Conservation (phyloP, 2,888 invertebrate genomes). For the Coronaproctus castanopsis region DNA sequence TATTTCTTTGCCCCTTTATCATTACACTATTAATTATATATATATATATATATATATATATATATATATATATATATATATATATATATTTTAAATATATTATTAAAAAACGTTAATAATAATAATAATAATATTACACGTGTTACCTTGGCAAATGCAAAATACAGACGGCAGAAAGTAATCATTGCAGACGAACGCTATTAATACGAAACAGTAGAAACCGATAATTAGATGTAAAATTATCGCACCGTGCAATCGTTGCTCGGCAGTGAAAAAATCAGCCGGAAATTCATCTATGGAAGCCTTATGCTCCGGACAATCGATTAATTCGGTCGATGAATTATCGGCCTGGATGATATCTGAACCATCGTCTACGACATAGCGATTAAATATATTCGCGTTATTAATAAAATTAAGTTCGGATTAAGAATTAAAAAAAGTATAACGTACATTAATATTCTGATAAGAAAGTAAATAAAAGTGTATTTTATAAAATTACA, state of each 20-base stretch:
- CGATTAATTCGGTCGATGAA: too few species aligned
- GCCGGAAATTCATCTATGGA: slow-evolving; percentile 20
- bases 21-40: background rate
- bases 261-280: slow-evolving; percentile 36
- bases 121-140: too few species aligned
- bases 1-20: too few species aligned
- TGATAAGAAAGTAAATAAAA: too few species aligned
- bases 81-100: background rate
- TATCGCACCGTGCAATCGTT: slow-evolving; percentile 56
- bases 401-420: too few species aligned
- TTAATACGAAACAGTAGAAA: slow-evolving; percentile 61
- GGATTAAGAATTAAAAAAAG: too few species aligned
- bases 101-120: background rate
- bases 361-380: too few species aligned
- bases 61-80: background rate
- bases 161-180: slow-evolving; percentile 81
- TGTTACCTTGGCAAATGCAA: slow-evolving; percentile 56
- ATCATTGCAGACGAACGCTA: slow-evolving; percentile 77
- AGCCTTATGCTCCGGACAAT: background rate
- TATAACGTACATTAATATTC: too few species aligned
- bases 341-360: too few species aligned
- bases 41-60: background rate
- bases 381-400: too few species aligned
- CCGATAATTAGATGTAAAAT: slow-evolving; percentile 52
- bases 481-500: too few species aligned